Percentiles rank a stretch among this genome's conserved stretches.
These are phyloP conservation scores for Sterna hirundo DNA, from an alignment of 2,113 vertebrate genomes.

Conservation along the genomic window DNA sequence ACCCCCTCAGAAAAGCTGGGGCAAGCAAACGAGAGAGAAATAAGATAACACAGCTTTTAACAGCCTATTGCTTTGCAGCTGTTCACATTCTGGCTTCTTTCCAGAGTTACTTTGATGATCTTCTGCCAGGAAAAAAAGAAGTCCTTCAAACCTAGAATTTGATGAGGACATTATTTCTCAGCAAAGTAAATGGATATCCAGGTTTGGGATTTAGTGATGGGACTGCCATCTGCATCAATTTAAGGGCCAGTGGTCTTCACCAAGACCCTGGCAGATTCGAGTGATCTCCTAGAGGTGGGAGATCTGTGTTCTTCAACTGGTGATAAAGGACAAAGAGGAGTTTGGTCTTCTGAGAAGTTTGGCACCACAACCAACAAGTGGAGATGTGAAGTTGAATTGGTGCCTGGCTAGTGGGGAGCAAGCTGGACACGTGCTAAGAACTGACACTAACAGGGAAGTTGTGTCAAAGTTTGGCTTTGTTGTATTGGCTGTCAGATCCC, in stretches of 20 bases:
- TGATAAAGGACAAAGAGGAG: neutral
- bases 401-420: neutral
- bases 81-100: conserved; percentile 17
- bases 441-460: neutral
- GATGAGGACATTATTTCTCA: neutral
- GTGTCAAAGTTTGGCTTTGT: neutral
- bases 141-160: neutral
- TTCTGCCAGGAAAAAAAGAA: neutral
- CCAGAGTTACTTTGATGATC: neutral
- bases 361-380: neutral
- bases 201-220: neutral
- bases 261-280: neutral
- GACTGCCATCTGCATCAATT: neutral
- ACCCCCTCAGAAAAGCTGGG: neutral
- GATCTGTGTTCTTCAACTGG: neutral
- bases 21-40: neutral
- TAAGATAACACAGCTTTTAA: neutral
- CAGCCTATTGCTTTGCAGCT: conserved; percentile 22
- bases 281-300: neutral
- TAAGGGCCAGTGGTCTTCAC: neutral
- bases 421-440: neutral
- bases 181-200: neutral
- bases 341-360: neutral
- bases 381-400: neutral
- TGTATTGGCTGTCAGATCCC: neutral